Percentiles rank a stretch among this genome's conserved stretches.
phyloP scores from a whole-genome alignment of 2,888 invertebrate genomes.

The Drosophila neutralis region DNA sequence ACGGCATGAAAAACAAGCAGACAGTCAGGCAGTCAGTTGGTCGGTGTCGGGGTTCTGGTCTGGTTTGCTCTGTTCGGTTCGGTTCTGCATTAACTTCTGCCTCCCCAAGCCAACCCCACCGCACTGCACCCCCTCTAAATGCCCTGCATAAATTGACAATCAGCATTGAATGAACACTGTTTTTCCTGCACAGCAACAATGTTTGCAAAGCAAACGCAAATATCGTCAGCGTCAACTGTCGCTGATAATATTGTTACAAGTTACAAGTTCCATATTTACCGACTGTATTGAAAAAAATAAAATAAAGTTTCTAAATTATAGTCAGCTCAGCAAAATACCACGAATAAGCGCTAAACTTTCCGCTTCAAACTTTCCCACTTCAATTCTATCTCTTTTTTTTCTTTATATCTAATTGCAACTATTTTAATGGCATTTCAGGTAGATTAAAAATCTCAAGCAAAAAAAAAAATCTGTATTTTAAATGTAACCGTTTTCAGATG shows the following conservation, averaged over 20 bases:
- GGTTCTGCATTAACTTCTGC: constrained; percentile 1
- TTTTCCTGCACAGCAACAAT: constrained; percentile 32
- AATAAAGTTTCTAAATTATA: constrained; percentile 48
- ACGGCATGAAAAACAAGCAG: constrained; percentile 64
- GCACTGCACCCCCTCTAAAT: not conserved
- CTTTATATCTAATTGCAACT: constrained; percentile 1
- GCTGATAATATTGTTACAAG: constrained; percentile 55
- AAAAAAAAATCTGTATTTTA: constrained; percentile 8
- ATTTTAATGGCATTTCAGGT: constrained; percentile 19
- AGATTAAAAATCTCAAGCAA: constrained; percentile 17
- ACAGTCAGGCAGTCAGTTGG: constrained; percentile 50
- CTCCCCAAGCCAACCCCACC: no score
- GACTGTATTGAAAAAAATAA: constrained; percentile 21
- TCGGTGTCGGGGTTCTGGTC: constrained; percentile 23
- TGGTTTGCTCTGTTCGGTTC: not conserved
- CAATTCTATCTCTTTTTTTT: not conserved
- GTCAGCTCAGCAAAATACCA: constrained; percentile 9
- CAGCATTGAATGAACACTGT: constrained; percentile 67
- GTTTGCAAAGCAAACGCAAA: constrained; percentile 18
- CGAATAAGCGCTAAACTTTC: constrained; percentile 22
- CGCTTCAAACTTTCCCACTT: constrained; percentile 28
- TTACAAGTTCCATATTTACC: constrained; percentile 60
- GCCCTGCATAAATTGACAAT: constrained; percentile 56
- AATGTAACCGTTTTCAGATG: constrained; percentile 10
- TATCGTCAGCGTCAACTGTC: constrained; percentile 24